Percentiles rank a stretch among this genome's conserved stretches.
These are phyloP conservation scores for Ceratosolen solmsi DNA, from an alignment of 1,140 invertebrate species.

Conservation along the genomic window DNA sequence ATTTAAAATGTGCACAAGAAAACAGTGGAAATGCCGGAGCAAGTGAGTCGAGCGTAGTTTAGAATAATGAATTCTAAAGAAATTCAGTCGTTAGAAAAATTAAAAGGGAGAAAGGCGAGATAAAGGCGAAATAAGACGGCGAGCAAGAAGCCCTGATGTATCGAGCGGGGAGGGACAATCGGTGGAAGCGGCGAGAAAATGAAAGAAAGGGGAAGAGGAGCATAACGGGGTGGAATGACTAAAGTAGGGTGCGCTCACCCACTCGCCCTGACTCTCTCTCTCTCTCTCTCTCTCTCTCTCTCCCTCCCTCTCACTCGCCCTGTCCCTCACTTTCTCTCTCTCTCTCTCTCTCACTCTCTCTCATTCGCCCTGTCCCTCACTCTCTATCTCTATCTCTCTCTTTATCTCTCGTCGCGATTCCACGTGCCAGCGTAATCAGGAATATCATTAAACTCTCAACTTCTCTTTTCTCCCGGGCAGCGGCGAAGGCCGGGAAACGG, in stretches of 20 bases:
- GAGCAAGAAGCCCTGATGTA: background rate
- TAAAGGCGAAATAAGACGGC: background rate
- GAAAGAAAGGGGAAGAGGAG: slow-evolving; percentile 28
- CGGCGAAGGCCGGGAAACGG: background rate
- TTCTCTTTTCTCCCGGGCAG: slow-evolving; percentile 42
- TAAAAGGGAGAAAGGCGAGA: background rate
- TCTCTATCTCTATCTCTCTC: too few species aligned
- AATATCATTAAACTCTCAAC: slow-evolving; percentile 73
- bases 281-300: too few species aligned
- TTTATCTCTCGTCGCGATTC: slow-evolving; percentile 38
- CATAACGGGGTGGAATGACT: slow-evolving; percentile 53
- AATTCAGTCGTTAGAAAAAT: slow-evolving; percentile 12
- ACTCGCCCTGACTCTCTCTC: slow-evolving; percentile 49
- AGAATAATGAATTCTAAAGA: slow-evolving; percentile 14
- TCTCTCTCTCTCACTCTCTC: background rate
- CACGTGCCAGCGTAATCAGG: slow-evolving; percentile 68
- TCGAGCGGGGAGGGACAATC: slow-evolving; percentile 27
- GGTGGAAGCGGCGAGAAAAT: slow-evolving; percentile 4
- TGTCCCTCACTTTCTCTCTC: slow-evolving; percentile 22
- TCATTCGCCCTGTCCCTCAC: slow-evolving; percentile 52
- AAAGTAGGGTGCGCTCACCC: slow-evolving; percentile 55
- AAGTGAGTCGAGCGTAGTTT: background rate
- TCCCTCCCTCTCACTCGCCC: slow-evolving; percentile 49
- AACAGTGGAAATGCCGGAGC: background rate
- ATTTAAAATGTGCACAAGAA: background rate